Evolutionary conservation across 2,888 invertebrate genomes (phyloP), one percentile per base, ranked within the genome.

Genomic region (Muschampia plurimacula): DNA sequence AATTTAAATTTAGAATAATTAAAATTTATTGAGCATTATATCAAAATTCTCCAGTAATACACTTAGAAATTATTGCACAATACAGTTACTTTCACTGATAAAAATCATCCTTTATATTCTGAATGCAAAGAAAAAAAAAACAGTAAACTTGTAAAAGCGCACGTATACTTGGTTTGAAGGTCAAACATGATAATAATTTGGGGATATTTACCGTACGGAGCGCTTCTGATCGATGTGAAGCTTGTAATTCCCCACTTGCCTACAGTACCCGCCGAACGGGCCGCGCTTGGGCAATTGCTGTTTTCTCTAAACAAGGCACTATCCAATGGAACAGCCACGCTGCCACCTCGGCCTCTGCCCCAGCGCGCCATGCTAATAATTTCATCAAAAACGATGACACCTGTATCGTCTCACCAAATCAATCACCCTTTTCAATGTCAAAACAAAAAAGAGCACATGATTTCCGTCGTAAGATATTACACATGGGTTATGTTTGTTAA

Each of bases 171-270:
- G 1, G 73, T 52, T 72, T 76, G 75, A 78, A 77, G 77, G 77
- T 73, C 76, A 80, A 78, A 67, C 57, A 72, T 46, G 72, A 68
- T 69, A 74, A 66, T 36, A 70, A 79, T 83, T 82, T 80, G 76
- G 81, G 67, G 49, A 76, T 77, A 84, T 90, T 94, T 94, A 96
- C 97, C 96, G 91, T 97, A 97, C 82, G 96, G 96, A 79, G 96
- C 95, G 86, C 96, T 98, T 83, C 98, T 95, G 76, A 98, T 97
- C 4, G 98, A 98, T 36, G 98, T 98, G 90, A 98, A 98, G 77
- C 98, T 98, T 83, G 98, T 98, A 89, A 98, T 97, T 80, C 98
- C 98, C 98, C 98, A 98, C 95, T 98, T 97, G 80, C 98, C 98
- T 79, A 98, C 97, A 46, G 97, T 98, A 77, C 98, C 98, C 79